A percentile compares a stretch with the other conserved stretches of the same genome.
These are phyloP conservation scores for Coregonus suidteri DNA, from an alignment of 2,797 vertebrate genomes.

Conservation along the genomic window DNA sequence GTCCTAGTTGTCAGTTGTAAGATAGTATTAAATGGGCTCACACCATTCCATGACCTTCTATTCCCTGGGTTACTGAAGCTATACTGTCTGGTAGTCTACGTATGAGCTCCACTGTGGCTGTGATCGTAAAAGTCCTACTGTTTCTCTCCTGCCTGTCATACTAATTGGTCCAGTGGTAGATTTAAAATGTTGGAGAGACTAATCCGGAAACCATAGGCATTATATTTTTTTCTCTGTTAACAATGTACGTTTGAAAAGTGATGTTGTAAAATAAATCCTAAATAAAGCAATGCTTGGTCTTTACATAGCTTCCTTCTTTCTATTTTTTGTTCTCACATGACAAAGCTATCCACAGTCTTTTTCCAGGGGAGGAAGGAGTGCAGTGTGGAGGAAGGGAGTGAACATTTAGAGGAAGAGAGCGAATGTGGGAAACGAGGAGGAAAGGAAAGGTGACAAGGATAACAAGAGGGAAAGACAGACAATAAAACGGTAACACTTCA, in stretches of 20 bases:
- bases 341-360: background rate
- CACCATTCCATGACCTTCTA: conserved; percentile 41
- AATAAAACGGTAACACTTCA: too few relatives aligned
- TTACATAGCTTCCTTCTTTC: conserved; percentile 43
- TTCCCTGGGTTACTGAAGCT: conserved; percentile 47
- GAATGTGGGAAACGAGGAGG: too few relatives aligned
- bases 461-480: too few relatives aligned
- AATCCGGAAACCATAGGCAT: conserved; percentile 33
- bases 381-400: too few relatives aligned
- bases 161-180: conserved; percentile 64
- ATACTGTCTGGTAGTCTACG: conserved; percentile 51
- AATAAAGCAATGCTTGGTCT: conserved; percentile 74
- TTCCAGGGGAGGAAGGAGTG: background rate
- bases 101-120: conserved; percentile 69
- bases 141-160: conserved; percentile 52
- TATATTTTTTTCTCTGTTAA: conserved; percentile 54
- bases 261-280: conserved; percentile 74
- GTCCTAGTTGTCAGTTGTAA: conserved; percentile 62
- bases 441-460: too few relatives aligned
- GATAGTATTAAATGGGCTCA: conserved; percentile 68
- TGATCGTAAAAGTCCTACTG: conserved; percentile 49
- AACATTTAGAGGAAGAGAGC: too few relatives aligned
- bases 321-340: background rate
- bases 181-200: conserved; percentile 53
- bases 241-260: conserved; percentile 77